Evolutionary conservation across 2,888 invertebrate genomes (phyloP), one percentile per base, ranked within the genome.

Genomic region (Calliopum simillimum): DNA sequence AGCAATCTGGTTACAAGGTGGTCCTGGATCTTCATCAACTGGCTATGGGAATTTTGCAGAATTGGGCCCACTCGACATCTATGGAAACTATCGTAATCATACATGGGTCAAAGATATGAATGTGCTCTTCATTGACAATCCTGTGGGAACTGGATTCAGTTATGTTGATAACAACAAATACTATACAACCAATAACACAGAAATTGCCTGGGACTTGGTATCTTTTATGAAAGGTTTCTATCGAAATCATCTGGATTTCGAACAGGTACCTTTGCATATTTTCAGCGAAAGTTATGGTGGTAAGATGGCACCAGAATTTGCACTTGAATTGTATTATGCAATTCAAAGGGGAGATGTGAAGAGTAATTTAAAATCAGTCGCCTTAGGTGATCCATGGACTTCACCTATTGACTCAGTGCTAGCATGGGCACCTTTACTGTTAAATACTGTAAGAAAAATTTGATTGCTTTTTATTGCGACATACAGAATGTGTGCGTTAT

Each of bases 201-300:
- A 91, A 83, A 92, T 93, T 67, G 95, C 94, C 0, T 76, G 85
- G 46, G 97, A 97, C 86, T 90, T 97, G 76, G 88, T 96, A 1
- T 88, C 88, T 65, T 88, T 94, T 49, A 89, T 95, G 86, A 89
- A 88, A 79, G 88, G 88, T 6, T 94, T 97, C 84, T 91, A 94
- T 76, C 79, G 86, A 16, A 82, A 87, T 14, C 87, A 92, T 80
- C 90, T 93, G 0, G 89, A 92, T 78, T 96, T 96, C 80, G 88
- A 90, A 82, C 87, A 86, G 12, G 89, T 92, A 0, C 93, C 95
- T 1, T 87, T 95, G 46, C 96, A 96, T 81, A 94, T 97, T 72
- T 93, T 94, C 79, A 93, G 92, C 25, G 96, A 97, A 84, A 96
- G 96, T 0, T 97, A 97, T 84, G 97, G 97, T 19, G 97, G 96